Base-by-base conservation (phyloP, 1,140 invertebrate species). In the Ladona fulva region DNA sequence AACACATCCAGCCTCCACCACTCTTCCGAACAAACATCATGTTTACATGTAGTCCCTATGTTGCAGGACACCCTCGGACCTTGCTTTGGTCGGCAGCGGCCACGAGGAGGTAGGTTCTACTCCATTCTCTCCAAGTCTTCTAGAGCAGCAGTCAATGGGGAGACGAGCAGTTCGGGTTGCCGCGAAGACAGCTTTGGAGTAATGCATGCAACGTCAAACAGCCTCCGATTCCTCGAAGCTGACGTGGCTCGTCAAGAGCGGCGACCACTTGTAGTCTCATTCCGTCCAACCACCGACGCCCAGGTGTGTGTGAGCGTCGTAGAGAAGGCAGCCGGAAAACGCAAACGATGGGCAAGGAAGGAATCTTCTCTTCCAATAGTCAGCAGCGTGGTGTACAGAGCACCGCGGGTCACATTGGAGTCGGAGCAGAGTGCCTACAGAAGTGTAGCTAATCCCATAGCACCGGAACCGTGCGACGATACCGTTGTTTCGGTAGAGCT, bases 101-200 rank as follows among this genome's bases (percentile, higher is more conserved):
- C 75, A 10, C 75, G 25, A 76, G 75, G 75, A 25, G 75, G 75
- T 42, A 76, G 42, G 25, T 76, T 76, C 11, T 76, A 76, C 12
- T 76, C 75, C 22, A 25, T 76, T 29, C 25, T 76, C 19, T 76
- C 75, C 7, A 76, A 25, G 42, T 76, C 75, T 76, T 76, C 75
- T 22, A 22, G 75, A n/a, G 19, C n/a, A 25, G 75, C n/a, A 8
- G n/a, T 19, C 52, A 42, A 42, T 12, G 75, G 75, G 8, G 75
- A 76, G 22, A 76, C 25, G 7, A 42, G 42, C 11, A 76, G 75
- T 22, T 76, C 75, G 19, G 25, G 75, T 12, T 76, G 75, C 75
- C 75, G 75, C 0, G 75, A 76, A 12, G 75, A 76, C 19, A 76
- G 25, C 75, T 37, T n/a, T 12, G 25, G 25, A 5, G 52, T 22